Percentiles rank a stretch among this genome's conserved stretches.
phyloP scores from a whole-genome alignment of 2,797 vertebrate genomes.

The Pelobates cultripes region DNA sequence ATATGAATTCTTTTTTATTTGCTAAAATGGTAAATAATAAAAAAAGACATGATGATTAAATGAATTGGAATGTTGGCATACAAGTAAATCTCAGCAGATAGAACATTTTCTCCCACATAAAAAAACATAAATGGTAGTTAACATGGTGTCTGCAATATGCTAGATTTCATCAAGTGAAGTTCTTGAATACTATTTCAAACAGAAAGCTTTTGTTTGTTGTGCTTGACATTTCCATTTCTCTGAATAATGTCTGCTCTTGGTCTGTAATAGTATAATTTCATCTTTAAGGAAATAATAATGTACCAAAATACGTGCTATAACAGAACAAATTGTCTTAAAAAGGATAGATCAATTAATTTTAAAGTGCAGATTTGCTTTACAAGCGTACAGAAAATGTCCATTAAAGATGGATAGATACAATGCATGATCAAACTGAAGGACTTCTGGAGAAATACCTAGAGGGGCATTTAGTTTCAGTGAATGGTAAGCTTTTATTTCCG shows the following conservation, averaged over 20 bases:
- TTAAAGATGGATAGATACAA: conserved; percentile 2
- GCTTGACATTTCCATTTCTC: conserved; percentile 31
- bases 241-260: conserved; percentile 1
- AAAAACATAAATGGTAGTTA: background rate
- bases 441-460: conserved; percentile 9
- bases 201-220: conserved; percentile 9
- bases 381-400: background rate
- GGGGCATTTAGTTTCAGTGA: background rate
- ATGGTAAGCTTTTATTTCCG: background rate
- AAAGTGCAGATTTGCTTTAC: background rate
- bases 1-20: no score
- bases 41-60: background rate
- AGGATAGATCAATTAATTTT: background rate
- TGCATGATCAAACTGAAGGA: conserved; percentile 7
- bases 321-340: conserved; percentile 8
- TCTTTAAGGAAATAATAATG: background rate
- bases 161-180: background rate
- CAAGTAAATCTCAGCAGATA: background rate
- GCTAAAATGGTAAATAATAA: background rate
- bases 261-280: conserved; percentile 5
- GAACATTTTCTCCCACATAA: conserved; percentile 24
- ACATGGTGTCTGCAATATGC: background rate
- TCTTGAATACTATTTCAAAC: background rate
- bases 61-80: background rate
- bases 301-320: background rate